phyloP scores from a whole-genome alignment of 1,140 invertebrate genomes.

The Euwallacea fornicatus region DNA sequence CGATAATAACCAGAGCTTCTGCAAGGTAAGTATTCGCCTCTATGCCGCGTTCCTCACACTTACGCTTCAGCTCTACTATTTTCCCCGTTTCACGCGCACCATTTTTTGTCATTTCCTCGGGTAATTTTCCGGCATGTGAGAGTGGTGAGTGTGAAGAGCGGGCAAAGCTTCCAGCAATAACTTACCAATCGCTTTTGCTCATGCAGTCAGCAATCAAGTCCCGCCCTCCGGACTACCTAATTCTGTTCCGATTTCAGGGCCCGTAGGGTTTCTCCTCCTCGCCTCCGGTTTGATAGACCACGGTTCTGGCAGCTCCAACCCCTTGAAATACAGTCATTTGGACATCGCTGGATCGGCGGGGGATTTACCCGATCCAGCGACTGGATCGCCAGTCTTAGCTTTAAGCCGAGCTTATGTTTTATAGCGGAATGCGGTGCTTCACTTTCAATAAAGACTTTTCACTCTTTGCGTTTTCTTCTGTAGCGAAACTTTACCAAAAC shows the following conservation, averaged over 20 bases:
- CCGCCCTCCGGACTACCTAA: not conserved
- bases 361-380: constrained; percentile 74
- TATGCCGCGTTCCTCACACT: no score
- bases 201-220: not conserved
- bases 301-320: constrained; percentile 66
- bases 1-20: no score
- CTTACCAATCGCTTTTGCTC: not conserved
- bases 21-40: no score
- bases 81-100: no score
- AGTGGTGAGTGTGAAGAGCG: no score
- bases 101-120: no score
- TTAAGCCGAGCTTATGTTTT: constrained; percentile 61
- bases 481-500: no score
- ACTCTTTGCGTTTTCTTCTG: no score
- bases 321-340: constrained; percentile 82
- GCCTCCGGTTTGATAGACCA: constrained; percentile 86
- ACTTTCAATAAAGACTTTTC: not conserved
- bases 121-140: no score
- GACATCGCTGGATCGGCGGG: constrained; percentile 86
- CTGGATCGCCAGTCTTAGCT: constrained; percentile 80
- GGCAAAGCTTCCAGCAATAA: not conserved
- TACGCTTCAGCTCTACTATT: no score
- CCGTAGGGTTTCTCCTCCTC: constrained; percentile 86
- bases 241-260: constrained; percentile 56
- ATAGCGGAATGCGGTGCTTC: not conserved